Percentiles rank a stretch among this genome's conserved stretches.
Evolutionary conservation across 2,888 invertebrate species (phyloP).

Genomic region (Troides helena): DNA sequence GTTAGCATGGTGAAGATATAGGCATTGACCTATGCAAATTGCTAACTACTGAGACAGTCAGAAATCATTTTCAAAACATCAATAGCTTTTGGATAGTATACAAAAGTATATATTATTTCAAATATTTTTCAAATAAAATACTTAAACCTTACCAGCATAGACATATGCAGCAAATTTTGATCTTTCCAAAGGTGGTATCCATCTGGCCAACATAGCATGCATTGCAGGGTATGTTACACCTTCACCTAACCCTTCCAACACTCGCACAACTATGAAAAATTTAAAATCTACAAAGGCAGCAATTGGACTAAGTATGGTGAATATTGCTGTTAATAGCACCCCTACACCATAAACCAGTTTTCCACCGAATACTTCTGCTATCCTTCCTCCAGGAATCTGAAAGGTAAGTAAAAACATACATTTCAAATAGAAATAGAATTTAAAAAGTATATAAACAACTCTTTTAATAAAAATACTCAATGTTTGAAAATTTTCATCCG

Average conservation of each 20-base stretch:
- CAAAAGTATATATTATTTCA: too few relatives aligned
- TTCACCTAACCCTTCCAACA: slow-evolving; percentile 92
- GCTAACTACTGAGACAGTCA: too few relatives aligned
- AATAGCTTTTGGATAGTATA: too few relatives aligned
- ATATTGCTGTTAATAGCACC: slow-evolving; percentile 88
- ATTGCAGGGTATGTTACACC: slow-evolving; percentile 96
- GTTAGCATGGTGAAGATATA: too few relatives aligned
- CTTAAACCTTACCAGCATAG: slow-evolving; percentile 83
- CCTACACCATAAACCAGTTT: slow-evolving; percentile 92
- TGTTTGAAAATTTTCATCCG: too few relatives aligned
- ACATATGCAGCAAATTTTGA: slow-evolving; percentile 93
- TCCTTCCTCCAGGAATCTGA: slow-evolving; percentile 85
- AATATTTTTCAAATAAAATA: neutral
- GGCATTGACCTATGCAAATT: too few relatives aligned
- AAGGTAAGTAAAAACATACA: slow-evolving; percentile 29
- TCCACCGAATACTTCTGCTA: slow-evolving; percentile 94
- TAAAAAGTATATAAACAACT: neutral
- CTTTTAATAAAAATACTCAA: neutral
- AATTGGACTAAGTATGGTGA: slow-evolving; percentile 90
- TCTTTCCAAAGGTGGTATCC: slow-evolving; percentile 96
- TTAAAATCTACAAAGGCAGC: slow-evolving; percentile 85
- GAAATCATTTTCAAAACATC: too few relatives aligned
- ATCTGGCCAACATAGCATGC: slow-evolving; percentile 94
- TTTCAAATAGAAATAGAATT: neutral
- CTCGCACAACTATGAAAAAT: slow-evolving; percentile 86